These are phyloP conservation scores for Agonopterix subpropinquella DNA, from an alignment of 2,888 invertebrate genomes.

Conservation along the genomic window DNA sequence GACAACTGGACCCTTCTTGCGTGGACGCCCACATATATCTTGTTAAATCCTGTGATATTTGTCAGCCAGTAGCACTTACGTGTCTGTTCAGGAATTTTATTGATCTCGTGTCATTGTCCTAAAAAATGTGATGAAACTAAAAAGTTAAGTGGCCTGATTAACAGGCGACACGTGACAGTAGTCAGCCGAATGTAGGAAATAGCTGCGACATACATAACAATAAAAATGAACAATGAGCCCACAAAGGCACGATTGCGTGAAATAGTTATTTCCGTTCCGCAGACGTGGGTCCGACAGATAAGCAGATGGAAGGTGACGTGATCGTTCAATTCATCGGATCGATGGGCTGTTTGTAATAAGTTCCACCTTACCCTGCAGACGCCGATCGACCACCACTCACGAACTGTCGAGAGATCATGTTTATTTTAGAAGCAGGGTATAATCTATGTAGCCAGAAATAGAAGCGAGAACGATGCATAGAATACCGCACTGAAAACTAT, in stretches of 20 bases:
- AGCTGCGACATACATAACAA: slow-evolving; percentile 1
- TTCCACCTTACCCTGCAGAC: slow-evolving; percentile 3
- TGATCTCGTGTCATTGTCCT: too few relatives aligned
- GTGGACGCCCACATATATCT: too few relatives aligned
- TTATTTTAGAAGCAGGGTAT: slow-evolving; percentile 9
- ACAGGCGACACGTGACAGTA: too few relatives aligned
- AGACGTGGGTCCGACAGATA: slow-evolving; percentile 6
- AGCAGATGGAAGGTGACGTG: slow-evolving; percentile 1
- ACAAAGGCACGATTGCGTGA: slow-evolving; percentile 29
- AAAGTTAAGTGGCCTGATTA: too few relatives aligned
- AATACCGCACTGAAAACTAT: slow-evolving; percentile 27
- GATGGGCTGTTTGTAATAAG: neutral
- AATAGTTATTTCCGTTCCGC: slow-evolving; percentile 7
- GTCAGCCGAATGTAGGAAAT: neutral
- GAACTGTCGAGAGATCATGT: slow-evolving; percentile 6
- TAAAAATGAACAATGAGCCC: slow-evolving; percentile 50
- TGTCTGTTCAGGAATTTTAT: too few relatives aligned
- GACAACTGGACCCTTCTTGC: too few relatives aligned
- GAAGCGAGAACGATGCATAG: slow-evolving; percentile 46
- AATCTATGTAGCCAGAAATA: slow-evolving; percentile 27
- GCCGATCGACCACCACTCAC: neutral
- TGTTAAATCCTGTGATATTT: too few relatives aligned
- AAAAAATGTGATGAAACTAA: neutral
- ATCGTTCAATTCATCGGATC: neutral
- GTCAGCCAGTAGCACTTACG: too few relatives aligned